Base-by-base conservation (phyloP, 35 echinoderm and acorn worm genomes). In the Heliocidaris erythrogramma region DNA sequence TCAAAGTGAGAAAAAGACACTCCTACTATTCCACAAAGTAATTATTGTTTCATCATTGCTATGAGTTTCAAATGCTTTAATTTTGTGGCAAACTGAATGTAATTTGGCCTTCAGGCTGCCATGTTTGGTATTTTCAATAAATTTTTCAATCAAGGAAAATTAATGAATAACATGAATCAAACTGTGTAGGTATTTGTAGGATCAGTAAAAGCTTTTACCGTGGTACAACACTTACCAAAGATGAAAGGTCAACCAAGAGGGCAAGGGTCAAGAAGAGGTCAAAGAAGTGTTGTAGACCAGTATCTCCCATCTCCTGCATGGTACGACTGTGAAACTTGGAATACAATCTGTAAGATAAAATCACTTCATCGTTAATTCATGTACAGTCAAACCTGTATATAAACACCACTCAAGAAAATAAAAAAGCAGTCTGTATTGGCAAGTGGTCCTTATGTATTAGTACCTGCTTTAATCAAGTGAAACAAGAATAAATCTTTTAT, bases 271-370 rank as follows among this genome's bases (percentile, higher is more conserved):
- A 53, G 93, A 97, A 97, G n/a, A 97, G 94, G 59, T 92, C 93
- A 30, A 97, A 92, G 94, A 97, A 97, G 24, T 93, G 94, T 49
- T 94, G 93, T 29, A 97, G 93, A 84, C 96, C 96, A 94, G 49
- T 95, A n/a, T 95, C 94, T 94, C 95, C 94, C 42, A 97, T 78
- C 17, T 97, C 96, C 71, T 97, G 94, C 96, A 97, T 97, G 30
- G 94, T 97, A 89, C 96, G 94, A 85, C 96, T 94, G 93, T 97
- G 96, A 50, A 97, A 97, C 94, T 95, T 97, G 47, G 94, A 95
- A 71, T 97, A 97, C 47, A 96, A 93, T 32, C 95, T 96, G 53
- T 4, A 95, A 30, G n/a, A 85, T 32, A 95, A 24, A 94, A 56
- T 56, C 14, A 56, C 10, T 56, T 56, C 52, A 56, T 13, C 0